Base-by-base conservation (phyloP, 2,113 vertebrate species). In the Lates calcarifer region DNA sequence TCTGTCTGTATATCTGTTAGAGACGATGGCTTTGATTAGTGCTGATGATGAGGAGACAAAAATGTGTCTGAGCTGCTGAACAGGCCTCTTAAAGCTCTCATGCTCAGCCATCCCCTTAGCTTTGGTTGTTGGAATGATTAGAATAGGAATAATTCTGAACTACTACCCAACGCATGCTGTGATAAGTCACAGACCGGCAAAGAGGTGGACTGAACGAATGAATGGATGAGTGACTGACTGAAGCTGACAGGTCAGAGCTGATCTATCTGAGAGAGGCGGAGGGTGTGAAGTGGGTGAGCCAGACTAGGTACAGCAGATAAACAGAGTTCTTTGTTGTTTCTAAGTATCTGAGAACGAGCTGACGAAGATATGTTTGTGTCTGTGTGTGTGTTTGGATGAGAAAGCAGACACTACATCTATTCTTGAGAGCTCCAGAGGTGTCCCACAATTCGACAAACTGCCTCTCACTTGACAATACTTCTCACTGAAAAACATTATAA, bases 51-150 rank as follows among this genome's bases (percentile, higher is more conserved):
- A 77, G 22, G 24, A 68, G 37, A 49, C 28, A 33, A 35, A 57
- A 53, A n/a, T 61, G 22, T 49, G 73, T 64, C 3, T 41, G 39
- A 37, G 39, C 7, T 17, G 45, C 37, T 65, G 58, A 81, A 39
- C 12, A 28, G 47, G n/a, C 29, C 12, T 1, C 15, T 74, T 33
- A 5, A 43, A 39, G 64, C 45, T 39, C 22, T 74, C 43, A 49
- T 29, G 29, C 29, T 43, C 29, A 69, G 66, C 14, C 28, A 29
- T 28, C 24, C 18, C 5, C 22, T 62, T 47, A 51, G 20, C 14
- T 57, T 62, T 14, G 45, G 58, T 60, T 80, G 47, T 62, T 74
- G 15, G 28, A 41, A 62, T 35, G 61, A 72, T 67, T 31, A 62
- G n/a, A 57, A 55, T 0, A 51, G 24, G 35, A 58, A 41, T 65